Conservation (phyloP, 2,888 invertebrate genomes). For the Calliscelio sp. region DNA sequence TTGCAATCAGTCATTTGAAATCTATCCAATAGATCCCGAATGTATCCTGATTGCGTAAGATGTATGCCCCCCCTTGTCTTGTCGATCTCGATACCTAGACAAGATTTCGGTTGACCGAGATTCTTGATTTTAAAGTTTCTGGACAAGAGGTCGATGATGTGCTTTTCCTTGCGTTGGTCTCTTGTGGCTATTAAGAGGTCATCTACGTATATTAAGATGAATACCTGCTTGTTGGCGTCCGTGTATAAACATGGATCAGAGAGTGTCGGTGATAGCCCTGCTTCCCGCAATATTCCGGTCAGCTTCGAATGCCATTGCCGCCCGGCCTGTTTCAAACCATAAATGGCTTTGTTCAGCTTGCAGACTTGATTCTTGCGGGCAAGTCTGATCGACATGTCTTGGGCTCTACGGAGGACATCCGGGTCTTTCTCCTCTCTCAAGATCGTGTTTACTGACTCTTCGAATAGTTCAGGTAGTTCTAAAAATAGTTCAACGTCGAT, state of each 20-base stretch:
- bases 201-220: slow-evolving; percentile 33
- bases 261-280: neutral
- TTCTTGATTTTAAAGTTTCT: slow-evolving; percentile 15
- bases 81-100: slow-evolving; percentile 12
- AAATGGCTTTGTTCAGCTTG: slow-evolving; percentile 18
- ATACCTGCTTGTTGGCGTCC: neutral
- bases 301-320: slow-evolving; percentile 23
- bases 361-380: too few species aligned
- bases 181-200: slow-evolving; percentile 7
- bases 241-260: slow-evolving; percentile 27
- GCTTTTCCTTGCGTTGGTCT: neutral
- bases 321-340: slow-evolving; percentile 42
- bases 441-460: too few species aligned
- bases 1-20: slow-evolving; percentile 34
- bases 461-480: too few species aligned
- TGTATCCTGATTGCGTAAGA: slow-evolving; percentile 6
- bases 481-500: too few species aligned
- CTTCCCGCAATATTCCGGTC: neutral
- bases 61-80: neutral
- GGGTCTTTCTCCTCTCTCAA: too few species aligned
- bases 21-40: neutral
- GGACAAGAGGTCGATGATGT: neutral
- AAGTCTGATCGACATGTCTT: too few species aligned
- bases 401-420: too few species aligned
- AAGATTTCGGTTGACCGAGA: neutral